Percentiles rank a stretch among this genome's conserved stretches.
Conservation (phyloP, 2,888 invertebrate genomes). For the Zele albiditarsus region DNA sequence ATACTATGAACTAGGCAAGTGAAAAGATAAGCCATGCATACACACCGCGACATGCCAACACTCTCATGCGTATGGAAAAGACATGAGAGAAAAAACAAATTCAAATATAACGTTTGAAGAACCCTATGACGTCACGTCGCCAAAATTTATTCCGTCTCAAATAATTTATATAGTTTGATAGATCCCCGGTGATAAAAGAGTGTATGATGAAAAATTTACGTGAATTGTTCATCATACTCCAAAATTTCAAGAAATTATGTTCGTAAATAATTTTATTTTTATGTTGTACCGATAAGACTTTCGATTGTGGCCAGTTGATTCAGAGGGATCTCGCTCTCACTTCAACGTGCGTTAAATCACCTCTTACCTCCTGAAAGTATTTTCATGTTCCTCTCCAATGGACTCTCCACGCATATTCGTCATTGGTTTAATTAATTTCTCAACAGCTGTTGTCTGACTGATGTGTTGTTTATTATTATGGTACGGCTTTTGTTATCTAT, state of each 20-base stretch:
- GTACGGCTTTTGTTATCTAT: background rate
- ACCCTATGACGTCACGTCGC: constrained; percentile 22
- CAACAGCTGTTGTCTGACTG: background rate
- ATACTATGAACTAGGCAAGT: background rate
- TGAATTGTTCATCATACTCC: background rate
- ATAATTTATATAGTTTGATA: constrained; percentile 8
- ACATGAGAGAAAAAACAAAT: background rate
- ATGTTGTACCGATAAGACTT: background rate
- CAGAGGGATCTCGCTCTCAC: constrained; percentile 17
- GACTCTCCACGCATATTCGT: background rate
- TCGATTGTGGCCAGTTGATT: constrained; percentile 10
- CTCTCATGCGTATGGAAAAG: background rate
- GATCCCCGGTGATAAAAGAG: constrained; percentile 5
- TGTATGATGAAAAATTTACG: constrained; percentile 9
- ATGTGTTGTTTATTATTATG: background rate
- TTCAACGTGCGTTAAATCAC: constrained; percentile 22
- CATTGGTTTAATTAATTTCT: constrained; percentile 1
- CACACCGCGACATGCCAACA: constrained; percentile 6
- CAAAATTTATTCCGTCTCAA: constrained; percentile 12
- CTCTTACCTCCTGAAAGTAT: constrained; percentile 56
- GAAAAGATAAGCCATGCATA: constrained; percentile 9
- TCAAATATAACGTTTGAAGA: background rate
- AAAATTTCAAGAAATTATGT: constrained; percentile 1
- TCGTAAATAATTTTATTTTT: constrained; percentile 8
- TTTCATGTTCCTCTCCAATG: constrained; percentile 19